Evolutionary conservation across 2,888 invertebrate species (phyloP).

Genomic region (Trimorus sp.): DNA sequence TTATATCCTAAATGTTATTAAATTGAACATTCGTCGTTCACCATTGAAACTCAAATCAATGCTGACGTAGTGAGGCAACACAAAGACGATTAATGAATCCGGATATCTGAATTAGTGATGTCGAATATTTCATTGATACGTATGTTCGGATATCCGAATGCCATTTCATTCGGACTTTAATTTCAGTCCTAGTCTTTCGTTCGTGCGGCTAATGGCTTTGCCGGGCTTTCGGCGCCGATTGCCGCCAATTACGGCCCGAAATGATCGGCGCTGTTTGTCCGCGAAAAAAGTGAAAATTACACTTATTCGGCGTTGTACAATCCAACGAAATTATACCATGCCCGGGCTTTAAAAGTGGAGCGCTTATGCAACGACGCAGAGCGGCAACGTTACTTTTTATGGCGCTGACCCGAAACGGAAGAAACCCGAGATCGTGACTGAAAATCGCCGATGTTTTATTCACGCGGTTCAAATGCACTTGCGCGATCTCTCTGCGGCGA

Average conservation of each 20-base stretch:
- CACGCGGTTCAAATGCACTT: conserved; percentile 19
- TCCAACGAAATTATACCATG: conserved; percentile 39
- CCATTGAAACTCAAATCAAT: too few species aligned
- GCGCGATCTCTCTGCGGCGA: neutral
- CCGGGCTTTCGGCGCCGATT: conserved; percentile 20
- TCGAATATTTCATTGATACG: neutral
- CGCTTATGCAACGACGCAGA: conserved; percentile 44
- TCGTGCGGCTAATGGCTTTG: conserved; percentile 51
- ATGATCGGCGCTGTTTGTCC: conserved; percentile 21
- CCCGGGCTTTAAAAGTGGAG: conserved; percentile 35
- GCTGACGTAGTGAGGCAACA: too few species aligned
- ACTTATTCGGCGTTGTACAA: conserved; percentile 46
- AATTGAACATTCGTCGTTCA: too few species aligned
- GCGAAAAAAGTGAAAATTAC: conserved; percentile 52
- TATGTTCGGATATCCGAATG: too few species aligned
- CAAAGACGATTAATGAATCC: too few species aligned
- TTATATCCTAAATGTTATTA: too few species aligned
- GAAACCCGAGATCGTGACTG: conserved; percentile 20
- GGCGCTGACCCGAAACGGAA: conserved; percentile 28
- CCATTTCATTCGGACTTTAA: too few species aligned
- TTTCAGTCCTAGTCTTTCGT: conserved; percentile 3
- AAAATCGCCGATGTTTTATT: conserved; percentile 42
- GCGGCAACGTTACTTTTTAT: conserved; percentile 42
- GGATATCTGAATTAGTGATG: neutral
- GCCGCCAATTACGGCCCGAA: conserved; percentile 32